These are phyloP conservation scores for Macroglossus sobrinus DNA, from an alignment of 2,113 vertebrate genomes.

Conservation along the genomic window DNA sequence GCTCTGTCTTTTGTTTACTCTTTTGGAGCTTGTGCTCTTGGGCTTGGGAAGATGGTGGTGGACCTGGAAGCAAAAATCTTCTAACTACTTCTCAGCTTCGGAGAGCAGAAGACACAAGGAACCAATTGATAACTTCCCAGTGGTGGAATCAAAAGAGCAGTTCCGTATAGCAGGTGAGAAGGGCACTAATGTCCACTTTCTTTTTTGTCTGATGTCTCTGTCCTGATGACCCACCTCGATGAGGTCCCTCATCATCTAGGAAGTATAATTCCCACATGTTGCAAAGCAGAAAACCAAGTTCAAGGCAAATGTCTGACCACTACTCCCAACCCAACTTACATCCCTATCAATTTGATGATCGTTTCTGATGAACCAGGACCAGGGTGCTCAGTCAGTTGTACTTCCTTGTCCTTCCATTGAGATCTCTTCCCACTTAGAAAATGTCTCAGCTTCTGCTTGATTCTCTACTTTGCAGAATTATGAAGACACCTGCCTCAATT, in stretches of 20 bases:
- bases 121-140: not conserved
- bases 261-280: not conserved
- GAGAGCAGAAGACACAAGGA: not conserved
- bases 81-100: not conserved
- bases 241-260: not conserved
- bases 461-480: constrained; percentile 48
- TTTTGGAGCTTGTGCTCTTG: constrained; percentile 65
- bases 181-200: not conserved
- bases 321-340: too few species aligned
- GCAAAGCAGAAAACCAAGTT: not conserved
- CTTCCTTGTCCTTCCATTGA: not conserved
- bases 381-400: not conserved
- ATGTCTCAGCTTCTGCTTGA: constrained; percentile 15
- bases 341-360: not conserved
- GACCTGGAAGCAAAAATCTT: not conserved
- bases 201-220: not conserved
- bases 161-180: constrained; percentile 53
- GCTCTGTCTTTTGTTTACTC: constrained; percentile 50
- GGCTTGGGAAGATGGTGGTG: constrained; percentile 39
- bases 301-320: not conserved
- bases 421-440: not conserved
- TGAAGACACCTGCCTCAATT: not conserved
- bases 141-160: constrained; percentile 37
- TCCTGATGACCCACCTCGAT: not conserved
- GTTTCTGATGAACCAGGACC: not conserved